Evolutionary conservation across 2,888 invertebrate species (phyloP).

Genomic region (Lissocephala sabroskyi): DNA sequence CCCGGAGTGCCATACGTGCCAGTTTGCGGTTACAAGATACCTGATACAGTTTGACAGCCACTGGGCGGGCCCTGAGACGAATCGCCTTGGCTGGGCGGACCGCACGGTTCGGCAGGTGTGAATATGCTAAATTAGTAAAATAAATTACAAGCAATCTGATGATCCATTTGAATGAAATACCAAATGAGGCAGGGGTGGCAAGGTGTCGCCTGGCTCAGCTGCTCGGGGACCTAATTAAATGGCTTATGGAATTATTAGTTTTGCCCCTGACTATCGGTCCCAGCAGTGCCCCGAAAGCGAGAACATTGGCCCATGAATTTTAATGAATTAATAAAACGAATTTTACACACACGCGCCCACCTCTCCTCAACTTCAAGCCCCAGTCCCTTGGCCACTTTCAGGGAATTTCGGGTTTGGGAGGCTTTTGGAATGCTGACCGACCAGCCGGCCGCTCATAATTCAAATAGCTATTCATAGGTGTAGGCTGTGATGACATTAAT

Average conservation of each 20-base stretch:
- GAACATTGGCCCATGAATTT: conserved; percentile 52
- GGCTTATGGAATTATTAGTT: conserved; percentile 58
- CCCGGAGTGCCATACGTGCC: conserved; percentile 34
- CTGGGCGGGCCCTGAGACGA: neutral
- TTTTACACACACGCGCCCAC: conserved; percentile 38
- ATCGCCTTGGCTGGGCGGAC: neutral
- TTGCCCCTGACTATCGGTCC: conserved; percentile 8
- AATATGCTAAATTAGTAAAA: conserved; percentile 58
- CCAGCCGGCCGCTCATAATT: too few species aligned
- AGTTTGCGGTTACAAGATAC: neutral
- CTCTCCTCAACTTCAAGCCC: too few species aligned
- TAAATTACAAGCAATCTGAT: conserved; percentile 37
- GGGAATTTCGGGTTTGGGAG: too few species aligned
- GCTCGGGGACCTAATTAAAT: conserved; percentile 44
- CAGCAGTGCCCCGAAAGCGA: too few species aligned
- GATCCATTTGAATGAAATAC: neutral
- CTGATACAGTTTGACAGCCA: neutral
- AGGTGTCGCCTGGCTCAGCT: conserved; percentile 5
- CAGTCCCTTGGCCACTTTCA: too few species aligned
- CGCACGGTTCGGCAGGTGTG: conserved; percentile 38
- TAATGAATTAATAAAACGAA: conserved; percentile 57
- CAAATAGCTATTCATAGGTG: conserved; percentile 48
- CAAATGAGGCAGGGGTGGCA: neutral
- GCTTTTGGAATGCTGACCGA: conserved; percentile 11
- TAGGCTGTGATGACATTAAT: too few species aligned